Evolutionary conservation across 2,797 vertebrate genomes (phyloP).

Genomic region (Clarias platycephalus): DNA sequence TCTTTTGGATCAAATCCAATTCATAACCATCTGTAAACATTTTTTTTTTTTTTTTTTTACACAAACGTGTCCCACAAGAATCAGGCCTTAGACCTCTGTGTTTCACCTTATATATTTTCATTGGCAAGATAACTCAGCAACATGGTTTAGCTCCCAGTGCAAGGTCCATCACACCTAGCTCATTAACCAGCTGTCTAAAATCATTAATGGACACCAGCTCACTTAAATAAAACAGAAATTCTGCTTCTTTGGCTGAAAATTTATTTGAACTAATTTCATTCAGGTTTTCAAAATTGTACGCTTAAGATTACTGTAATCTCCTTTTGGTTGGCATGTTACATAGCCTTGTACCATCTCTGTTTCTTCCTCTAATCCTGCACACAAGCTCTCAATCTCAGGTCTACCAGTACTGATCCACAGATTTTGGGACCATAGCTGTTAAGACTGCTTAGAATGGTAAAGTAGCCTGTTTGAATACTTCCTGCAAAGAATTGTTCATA

Average conservation of each 20-base stretch:
- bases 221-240: background rate
- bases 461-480: conserved; percentile 36
- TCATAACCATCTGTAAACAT: background rate
- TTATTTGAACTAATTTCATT: background rate
- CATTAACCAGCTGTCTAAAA: background rate
- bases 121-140: background rate
- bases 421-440: background rate
- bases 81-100: background rate
- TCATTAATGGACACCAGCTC: background rate
- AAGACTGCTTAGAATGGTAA: conserved; percentile 15
- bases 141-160: background rate
- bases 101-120: background rate
- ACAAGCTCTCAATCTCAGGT: background rate
- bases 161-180: background rate
- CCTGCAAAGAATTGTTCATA: conserved; percentile 34
- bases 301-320: background rate
- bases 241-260: background rate
- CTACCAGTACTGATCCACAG: background rate
- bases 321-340: background rate
- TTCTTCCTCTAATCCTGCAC: background rate
- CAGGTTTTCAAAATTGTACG: background rate
- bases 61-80: background rate
- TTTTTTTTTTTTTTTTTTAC: background rate
- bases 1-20: background rate
- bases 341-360: background rate